These are phyloP conservation scores for Euplexia lucipara DNA, from an alignment of 2,888 invertebrate genomes.

Conservation along the genomic window DNA sequence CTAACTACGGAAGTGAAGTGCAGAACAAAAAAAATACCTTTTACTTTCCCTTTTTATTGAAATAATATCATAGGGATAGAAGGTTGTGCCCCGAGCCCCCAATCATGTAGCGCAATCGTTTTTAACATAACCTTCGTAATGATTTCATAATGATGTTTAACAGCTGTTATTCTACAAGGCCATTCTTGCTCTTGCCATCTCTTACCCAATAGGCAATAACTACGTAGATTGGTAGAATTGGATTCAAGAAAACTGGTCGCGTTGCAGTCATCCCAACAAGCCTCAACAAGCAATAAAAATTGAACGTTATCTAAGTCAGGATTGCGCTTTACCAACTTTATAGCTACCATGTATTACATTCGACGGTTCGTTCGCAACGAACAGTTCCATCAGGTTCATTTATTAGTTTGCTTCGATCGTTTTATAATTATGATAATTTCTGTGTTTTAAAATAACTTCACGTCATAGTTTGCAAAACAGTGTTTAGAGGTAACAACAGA, in stretches of 20 bases:
- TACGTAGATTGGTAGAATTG: not conserved
- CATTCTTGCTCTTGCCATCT: constrained; percentile 15
- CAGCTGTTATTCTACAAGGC: constrained; percentile 30
- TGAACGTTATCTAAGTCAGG: constrained; percentile 1
- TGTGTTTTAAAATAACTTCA: not conserved
- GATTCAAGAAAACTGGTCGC: not conserved
- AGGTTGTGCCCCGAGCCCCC: not conserved
- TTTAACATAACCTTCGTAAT: constrained; percentile 8
- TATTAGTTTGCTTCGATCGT: constrained; percentile 11
- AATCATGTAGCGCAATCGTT: constrained; percentile 25
- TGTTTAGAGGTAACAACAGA: constrained; percentile 6
- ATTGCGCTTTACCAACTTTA: constrained; percentile 31
- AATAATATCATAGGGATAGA: constrained; percentile 6
- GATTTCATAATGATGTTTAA: constrained; percentile 21
- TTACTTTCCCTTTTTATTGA: not conserved
- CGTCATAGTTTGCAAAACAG: not conserved
- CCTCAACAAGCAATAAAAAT: constrained; percentile 11
- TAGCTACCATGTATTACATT: constrained; percentile 2
- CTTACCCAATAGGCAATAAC: constrained; percentile 26
- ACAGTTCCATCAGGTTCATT: constrained; percentile 15
- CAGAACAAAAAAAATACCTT: not conserved
- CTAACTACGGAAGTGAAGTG: too few species aligned
- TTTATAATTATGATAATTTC: not conserved
- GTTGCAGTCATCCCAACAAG: not conserved
- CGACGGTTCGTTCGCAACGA: constrained; percentile 1